These are phyloP conservation scores for Plemyria rubiginata DNA, from an alignment of 2,888 invertebrate genomes.

Conservation along the genomic window DNA sequence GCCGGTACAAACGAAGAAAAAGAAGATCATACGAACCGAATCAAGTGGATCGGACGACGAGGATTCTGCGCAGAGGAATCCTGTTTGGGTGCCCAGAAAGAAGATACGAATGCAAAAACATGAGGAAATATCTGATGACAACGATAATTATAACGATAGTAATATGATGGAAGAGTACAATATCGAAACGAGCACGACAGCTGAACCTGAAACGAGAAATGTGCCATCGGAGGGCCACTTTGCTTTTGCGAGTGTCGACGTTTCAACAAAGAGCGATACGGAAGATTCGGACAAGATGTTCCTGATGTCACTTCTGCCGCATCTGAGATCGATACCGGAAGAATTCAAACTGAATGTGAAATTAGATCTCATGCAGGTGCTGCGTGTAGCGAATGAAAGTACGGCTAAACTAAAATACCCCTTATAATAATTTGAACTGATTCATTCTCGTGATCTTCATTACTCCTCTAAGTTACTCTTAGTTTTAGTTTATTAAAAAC, in stretches of 20 bases:
- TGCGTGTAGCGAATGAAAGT: conserved; percentile 67
- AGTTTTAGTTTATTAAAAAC: not conserved
- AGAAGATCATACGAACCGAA: conserved; percentile 32
- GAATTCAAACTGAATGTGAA: conserved; percentile 68
- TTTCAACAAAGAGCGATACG: conserved; percentile 49
- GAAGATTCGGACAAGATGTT: conserved; percentile 76
- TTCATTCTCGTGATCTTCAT: not conserved
- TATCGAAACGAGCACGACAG: conserved; percentile 10
- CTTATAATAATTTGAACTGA: conserved; percentile 13
- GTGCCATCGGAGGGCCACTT: conserved; percentile 54
- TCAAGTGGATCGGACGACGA: conserved; percentile 63
- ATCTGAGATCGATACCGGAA: conserved; percentile 73
- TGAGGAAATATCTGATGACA: conserved; percentile 59
- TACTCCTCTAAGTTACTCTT: not conserved
- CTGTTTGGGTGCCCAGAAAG: conserved; percentile 59
- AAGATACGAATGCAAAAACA: conserved; percentile 58
- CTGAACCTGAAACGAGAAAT: conserved; percentile 12
- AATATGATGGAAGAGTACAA: conserved; percentile 27
- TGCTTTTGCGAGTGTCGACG: conserved; percentile 71
- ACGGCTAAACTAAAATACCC: conserved; percentile 38
- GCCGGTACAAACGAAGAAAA: conserved; percentile 37
- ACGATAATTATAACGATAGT: conserved; percentile 58
- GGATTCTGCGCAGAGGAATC: conserved; percentile 35
- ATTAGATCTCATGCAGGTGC: conserved; percentile 76
- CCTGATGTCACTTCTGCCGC: conserved; percentile 71